Evolutionary conservation across 2,797 vertebrate species (phyloP).

Genomic region (Acanthurus lineatus): DNA sequence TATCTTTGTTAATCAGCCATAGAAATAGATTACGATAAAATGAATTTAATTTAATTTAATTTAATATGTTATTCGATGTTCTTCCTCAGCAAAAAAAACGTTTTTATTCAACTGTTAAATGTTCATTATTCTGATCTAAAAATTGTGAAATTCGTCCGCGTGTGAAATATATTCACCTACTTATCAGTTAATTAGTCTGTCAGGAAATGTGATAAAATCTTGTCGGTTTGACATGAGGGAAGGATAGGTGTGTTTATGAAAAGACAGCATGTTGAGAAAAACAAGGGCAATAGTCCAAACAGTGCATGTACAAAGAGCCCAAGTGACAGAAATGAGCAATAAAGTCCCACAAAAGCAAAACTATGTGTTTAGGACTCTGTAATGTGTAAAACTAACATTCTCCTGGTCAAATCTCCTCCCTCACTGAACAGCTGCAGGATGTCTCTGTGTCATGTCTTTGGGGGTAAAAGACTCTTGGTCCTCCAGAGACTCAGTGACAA

Average conservation of each 20-base stretch:
- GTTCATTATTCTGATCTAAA: not conserved
- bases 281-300: not conserved
- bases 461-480: slow-evolving; percentile 26
- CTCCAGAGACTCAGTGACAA: slow-evolving; percentile 25
- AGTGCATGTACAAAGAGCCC: not conserved
- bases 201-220: not conserved
- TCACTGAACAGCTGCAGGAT: slow-evolving; percentile 67
- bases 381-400: slow-evolving; percentile 16
- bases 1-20: slow-evolving; percentile 12
- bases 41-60: not conserved
- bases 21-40: not conserved
- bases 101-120: not conserved
- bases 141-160: too few relatives aligned
- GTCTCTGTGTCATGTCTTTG: slow-evolving; percentile 50
- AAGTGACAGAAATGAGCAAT: not conserved
- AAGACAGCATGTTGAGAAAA: not conserved
- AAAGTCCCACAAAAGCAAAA: not conserved
- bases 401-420: slow-evolving; percentile 12
- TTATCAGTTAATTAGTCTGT: not conserved
- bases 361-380: not conserved
- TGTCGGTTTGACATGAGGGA: not conserved
- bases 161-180: not conserved
- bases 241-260: not conserved
- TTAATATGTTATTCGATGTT: too few relatives aligned
- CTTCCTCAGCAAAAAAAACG: too few relatives aligned